Conservation (phyloP, 2,888 invertebrate genomes). For the Orchesellides sinensis region DNA sequence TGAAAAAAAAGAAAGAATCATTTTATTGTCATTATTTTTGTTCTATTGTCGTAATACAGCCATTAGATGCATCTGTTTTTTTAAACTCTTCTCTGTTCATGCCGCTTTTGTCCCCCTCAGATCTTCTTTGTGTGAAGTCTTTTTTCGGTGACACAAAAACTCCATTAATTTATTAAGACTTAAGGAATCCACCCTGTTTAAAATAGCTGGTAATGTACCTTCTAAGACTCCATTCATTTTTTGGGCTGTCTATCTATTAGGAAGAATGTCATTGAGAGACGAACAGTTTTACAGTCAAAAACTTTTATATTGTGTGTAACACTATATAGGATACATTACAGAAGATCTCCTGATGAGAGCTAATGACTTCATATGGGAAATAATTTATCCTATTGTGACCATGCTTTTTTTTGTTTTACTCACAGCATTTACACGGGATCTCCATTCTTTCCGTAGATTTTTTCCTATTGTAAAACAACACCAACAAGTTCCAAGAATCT, state of each 20-base stretch:
- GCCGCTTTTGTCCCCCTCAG: constrained; percentile 23
- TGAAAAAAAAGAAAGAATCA: constrained; percentile 20
- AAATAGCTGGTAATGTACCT: constrained; percentile 44
- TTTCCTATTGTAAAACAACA: constrained; percentile 41
- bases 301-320: not conserved
- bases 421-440: not conserved
- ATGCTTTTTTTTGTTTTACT: not conserved
- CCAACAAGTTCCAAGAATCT: constrained; percentile 52
- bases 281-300: not conserved
- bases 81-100: not conserved
- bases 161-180: constrained; percentile 66
- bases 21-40: constrained; percentile 45
- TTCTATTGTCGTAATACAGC: not conserved
- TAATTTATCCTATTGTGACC: constrained; percentile 46
- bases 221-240: constrained; percentile 31
- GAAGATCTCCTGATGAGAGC: constrained; percentile 42
- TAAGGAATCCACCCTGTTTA: constrained; percentile 52
- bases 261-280: constrained; percentile 17
- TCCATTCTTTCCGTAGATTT: constrained; percentile 44
- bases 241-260: not conserved
- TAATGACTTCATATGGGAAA: constrained; percentile 61
- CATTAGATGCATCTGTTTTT: not conserved
- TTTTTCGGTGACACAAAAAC: constrained; percentile 58
- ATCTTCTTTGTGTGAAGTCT: constrained; percentile 39
- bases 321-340: not conserved